Conservation (phyloP, 2,888 invertebrate genomes). For the Ennomos quercinarius region DNA sequence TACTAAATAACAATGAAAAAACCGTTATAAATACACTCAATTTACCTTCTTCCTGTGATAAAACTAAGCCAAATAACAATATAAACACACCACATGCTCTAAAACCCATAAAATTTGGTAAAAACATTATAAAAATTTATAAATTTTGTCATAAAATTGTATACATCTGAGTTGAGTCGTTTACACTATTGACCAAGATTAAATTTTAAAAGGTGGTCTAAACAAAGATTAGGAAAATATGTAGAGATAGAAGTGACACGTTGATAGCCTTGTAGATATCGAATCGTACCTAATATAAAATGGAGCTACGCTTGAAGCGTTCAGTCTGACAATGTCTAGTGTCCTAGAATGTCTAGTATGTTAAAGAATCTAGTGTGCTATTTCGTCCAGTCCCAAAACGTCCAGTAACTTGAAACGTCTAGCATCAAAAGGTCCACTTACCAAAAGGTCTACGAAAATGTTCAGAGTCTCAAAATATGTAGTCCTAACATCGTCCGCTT, state of each 20-base stretch:
- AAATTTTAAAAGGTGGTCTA: conserved; percentile 6
- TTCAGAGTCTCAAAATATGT: no score
- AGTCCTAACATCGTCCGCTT: no score
- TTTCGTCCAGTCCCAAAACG: no score
- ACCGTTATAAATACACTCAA: background rate
- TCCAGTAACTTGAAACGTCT: no score
- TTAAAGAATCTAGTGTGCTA: no score
- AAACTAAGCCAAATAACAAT: conserved; percentile 23
- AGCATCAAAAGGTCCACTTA: no score
- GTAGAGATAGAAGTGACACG: conserved; percentile 9
- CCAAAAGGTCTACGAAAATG: no score
- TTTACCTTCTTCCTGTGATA: conserved; percentile 30
- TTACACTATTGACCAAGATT: conserved; percentile 15
- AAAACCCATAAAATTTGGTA: conserved; percentile 7
- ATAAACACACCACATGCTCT: conserved; percentile 25
- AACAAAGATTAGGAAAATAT: conserved; percentile 26
- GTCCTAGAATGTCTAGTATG: no score
- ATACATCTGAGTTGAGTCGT: conserved; percentile 7
- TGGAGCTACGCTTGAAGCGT: no score
- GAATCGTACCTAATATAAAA: no score
- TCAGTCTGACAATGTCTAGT: no score
- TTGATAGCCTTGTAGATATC: no score
- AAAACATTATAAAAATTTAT: conserved; percentile 13
- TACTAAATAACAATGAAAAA: background rate
- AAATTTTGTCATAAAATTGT: conserved; percentile 17